Percentiles rank a stretch among this genome's conserved stretches.
These are phyloP conservation scores for Brachystomella parvula DNA, from an alignment of 1,140 invertebrate genomes.

Conservation along the genomic window DNA sequence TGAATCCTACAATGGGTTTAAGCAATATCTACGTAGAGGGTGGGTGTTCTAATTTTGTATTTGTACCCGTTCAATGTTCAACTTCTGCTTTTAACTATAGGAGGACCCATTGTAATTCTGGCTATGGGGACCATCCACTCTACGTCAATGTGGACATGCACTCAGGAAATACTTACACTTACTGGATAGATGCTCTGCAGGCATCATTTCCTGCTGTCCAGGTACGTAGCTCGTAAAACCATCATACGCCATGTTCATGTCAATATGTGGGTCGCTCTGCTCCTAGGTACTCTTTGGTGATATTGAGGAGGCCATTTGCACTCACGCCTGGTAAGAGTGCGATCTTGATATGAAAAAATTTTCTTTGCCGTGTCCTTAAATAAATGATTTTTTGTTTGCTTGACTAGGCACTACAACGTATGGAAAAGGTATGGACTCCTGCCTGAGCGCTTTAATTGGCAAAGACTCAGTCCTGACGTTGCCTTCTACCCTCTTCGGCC, in stretches of 20 bases:
- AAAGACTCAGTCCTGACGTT: slow-evolving; percentile 54
- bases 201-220: slow-evolving; percentile 57
- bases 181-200: slow-evolving; percentile 62
- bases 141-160: slow-evolving; percentile 64
- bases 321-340: slow-evolving; percentile 55
- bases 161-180: slow-evolving; percentile 53
- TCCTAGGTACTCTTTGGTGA: slow-evolving; percentile 58
- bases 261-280: not conserved
- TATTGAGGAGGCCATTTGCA: slow-evolving; percentile 63
- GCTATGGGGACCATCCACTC: slow-evolving; percentile 55
- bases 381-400: not conserved
- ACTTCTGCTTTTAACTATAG: slow-evolving; percentile 39
- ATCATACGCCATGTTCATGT: not conserved
- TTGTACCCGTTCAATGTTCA: not conserved
- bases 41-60: slow-evolving; percentile 40
- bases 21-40: slow-evolving; percentile 56
- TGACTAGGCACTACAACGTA: slow-evolving; percentile 42
- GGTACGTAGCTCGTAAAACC: slow-evolving; percentile 41
- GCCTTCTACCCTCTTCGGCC: slow-evolving; percentile 60
- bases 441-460: slow-evolving; percentile 64
- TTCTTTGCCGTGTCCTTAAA: not conserved
- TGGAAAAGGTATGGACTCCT: slow-evolving; percentile 58
- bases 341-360: slow-evolving; percentile 40
- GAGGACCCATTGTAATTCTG: slow-evolving; percentile 52
- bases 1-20: slow-evolving; percentile 53